Conservation (phyloP, 2,888 invertebrate species). For the Drosophila formosana region DNA sequence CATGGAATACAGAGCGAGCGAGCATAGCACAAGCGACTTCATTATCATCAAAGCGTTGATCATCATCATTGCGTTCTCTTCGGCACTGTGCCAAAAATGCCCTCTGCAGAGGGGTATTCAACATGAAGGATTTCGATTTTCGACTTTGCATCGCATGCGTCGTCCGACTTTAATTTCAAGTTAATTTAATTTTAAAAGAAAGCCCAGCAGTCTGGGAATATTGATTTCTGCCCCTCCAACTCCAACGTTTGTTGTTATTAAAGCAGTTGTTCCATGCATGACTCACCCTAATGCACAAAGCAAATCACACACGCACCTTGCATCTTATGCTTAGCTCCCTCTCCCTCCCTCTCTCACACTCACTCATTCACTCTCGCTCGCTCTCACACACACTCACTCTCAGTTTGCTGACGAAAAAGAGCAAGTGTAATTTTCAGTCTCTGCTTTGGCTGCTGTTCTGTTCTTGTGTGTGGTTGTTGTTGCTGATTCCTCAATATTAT, state of each 20-base stretch:
- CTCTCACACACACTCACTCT: neutral
- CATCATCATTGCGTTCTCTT: conserved; percentile 47
- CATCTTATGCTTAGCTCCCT: conserved; percentile 37
- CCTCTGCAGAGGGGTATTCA: conserved; percentile 35
- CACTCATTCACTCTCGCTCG: neutral
- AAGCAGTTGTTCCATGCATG: conserved; percentile 55
- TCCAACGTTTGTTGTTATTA: neutral
- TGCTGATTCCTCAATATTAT: conserved; percentile 41
- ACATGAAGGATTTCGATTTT: conserved; percentile 22
- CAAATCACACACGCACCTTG: conserved; percentile 51
- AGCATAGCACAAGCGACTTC: conserved; percentile 10
- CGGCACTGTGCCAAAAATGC: conserved; percentile 64
- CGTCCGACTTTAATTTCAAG: conserved; percentile 21
- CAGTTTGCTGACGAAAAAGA: conserved; percentile 11
- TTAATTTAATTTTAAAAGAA: conserved; percentile 34
- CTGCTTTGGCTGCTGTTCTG: conserved; percentile 20
- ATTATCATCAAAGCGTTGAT: conserved; percentile 23
- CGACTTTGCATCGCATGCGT: neutral
- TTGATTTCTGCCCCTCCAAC: conserved; percentile 56
- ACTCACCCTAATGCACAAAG: conserved; percentile 69
- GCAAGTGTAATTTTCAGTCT: conserved; percentile 34
- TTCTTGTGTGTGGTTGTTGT: conserved; percentile 1
- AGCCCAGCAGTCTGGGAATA: conserved; percentile 58
- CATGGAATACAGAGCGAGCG: conserved; percentile 52
- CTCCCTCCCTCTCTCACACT: neutral